Conservation (phyloP, 1,140 invertebrate species). For the Drepana arcuata region DNA sequence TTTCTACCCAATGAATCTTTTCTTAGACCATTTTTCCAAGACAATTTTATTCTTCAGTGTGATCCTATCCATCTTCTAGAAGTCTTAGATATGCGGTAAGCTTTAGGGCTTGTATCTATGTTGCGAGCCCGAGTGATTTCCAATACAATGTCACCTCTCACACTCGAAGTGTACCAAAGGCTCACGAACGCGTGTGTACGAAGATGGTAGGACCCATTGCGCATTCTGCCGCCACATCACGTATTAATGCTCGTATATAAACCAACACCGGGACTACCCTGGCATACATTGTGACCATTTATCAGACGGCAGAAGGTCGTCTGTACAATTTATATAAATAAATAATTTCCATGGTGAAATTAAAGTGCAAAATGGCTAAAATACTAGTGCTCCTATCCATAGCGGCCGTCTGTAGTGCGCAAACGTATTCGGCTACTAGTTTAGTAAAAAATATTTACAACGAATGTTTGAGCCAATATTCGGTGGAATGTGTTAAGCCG, state of each 20-base stretch:
- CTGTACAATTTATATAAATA: constrained; percentile 46
- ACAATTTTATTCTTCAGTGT: too few relatives aligned
- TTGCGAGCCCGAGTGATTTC: constrained; percentile 22
- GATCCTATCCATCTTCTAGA: too few relatives aligned
- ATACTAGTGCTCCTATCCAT: constrained; percentile 51
- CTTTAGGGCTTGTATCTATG: too few relatives aligned
- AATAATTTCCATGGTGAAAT: constrained; percentile 23
- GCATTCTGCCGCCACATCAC: constrained; percentile 52
- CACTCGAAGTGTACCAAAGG: constrained; percentile 42
- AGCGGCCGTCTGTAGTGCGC: constrained; percentile 41
- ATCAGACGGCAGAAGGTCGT: constrained; percentile 55
- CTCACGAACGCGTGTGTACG: constrained; percentile 27
- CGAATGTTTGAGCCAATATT: constrained; percentile 76
- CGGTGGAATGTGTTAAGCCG: constrained; percentile 80
- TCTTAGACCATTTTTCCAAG: constrained; percentile 6
- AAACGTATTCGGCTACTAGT: constrained; percentile 70
- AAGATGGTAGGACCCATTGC: constrained; percentile 38
- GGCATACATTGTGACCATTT: constrained; percentile 62
- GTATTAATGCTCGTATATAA: constrained; percentile 73
- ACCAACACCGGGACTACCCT: constrained; percentile 58
- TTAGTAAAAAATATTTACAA: constrained; percentile 76
- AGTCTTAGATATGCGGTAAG: too few relatives aligned
- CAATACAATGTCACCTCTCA: constrained; percentile 26
- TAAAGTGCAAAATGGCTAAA: constrained; percentile 58
- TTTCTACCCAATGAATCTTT: neutral